Evolutionary conservation across 2,113 vertebrate species (phyloP).

Genomic region (Hypocryptadius cinnamomeus): DNA sequence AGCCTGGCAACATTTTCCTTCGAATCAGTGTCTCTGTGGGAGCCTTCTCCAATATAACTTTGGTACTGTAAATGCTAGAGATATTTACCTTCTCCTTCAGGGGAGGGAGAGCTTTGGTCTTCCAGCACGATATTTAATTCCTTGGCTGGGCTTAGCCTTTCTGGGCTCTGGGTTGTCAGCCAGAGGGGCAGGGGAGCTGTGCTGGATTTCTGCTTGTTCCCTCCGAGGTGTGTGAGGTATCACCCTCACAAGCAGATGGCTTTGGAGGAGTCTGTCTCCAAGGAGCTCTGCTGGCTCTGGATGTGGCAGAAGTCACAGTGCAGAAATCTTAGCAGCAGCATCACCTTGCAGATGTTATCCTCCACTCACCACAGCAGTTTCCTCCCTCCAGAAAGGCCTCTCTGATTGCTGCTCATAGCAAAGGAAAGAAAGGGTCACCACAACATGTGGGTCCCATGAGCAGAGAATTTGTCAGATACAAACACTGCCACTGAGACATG

Average conservation of each 20-base stretch:
- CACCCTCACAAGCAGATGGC: neutral
- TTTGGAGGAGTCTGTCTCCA: neutral
- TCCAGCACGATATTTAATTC: slow-evolving; percentile 24
- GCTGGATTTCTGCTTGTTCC: neutral
- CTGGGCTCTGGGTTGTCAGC: neutral
- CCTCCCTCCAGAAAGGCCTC: neutral
- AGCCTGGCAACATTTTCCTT: neutral
- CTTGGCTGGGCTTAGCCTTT: neutral
- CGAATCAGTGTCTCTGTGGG: neutral
- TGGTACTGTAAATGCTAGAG: slow-evolving; percentile 35
- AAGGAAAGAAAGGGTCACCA: neutral
- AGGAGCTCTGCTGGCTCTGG: neutral
- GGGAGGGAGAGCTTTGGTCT: neutral
- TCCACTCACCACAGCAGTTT: neutral
- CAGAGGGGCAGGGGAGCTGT: neutral
- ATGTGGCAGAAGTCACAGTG: neutral
- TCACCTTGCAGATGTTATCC: neutral
- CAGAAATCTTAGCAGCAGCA: neutral
- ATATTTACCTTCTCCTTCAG: slow-evolving; percentile 45
- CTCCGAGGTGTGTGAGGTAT: neutral
- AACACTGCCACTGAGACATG: neutral
- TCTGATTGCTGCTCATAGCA: neutral
- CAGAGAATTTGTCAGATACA: neutral
- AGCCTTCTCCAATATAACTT: neutral
- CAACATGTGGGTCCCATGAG: neutral